Percentiles rank a stretch among this genome's conserved stretches.
Evolutionary conservation across 1,140 invertebrate species (phyloP).

Genomic region (Dryas iulia): DNA sequence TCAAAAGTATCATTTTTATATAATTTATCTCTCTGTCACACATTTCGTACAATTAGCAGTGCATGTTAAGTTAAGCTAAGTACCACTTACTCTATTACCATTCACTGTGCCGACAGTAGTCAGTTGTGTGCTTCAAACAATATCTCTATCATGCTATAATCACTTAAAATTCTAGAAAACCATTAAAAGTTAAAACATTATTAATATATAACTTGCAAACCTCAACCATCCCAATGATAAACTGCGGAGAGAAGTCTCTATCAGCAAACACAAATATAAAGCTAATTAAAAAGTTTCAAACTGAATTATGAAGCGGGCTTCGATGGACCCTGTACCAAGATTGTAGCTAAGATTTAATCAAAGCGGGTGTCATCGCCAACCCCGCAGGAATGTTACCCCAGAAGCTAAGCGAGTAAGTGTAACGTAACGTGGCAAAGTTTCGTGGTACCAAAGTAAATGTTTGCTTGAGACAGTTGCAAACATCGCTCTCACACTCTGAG

Average conservation of each 20-base stretch:
- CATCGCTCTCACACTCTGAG: constrained; percentile 75
- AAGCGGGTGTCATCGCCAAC: constrained; percentile 54
- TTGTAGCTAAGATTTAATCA: constrained; percentile 72
- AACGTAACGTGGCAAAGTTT: constrained; percentile 52
- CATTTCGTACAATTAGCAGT: too few relatives aligned
- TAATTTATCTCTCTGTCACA: too few relatives aligned
- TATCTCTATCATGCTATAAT: background rate
- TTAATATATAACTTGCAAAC: constrained; percentile 45
- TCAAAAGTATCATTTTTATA: too few relatives aligned
- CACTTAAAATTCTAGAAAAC: background rate
- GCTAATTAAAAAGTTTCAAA: constrained; percentile 80
- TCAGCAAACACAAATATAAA: constrained; percentile 80
- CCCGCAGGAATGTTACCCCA: constrained; percentile 45
- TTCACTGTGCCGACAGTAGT: background rate
- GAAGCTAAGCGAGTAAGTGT: constrained; percentile 23
- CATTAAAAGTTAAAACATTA: constrained; percentile 17
- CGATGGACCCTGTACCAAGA: constrained; percentile 71
- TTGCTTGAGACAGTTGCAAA: constrained; percentile 74
- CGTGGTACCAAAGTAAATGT: constrained; percentile 71
- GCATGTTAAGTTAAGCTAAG: background rate
- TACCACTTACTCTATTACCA: background rate
- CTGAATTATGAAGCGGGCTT: constrained; percentile 79
- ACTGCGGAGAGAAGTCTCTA: constrained; percentile 73
- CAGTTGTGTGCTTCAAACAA: background rate
- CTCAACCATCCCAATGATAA: constrained; percentile 70